phyloP scores from a whole-genome alignment of 1,140 invertebrate genomes.

The Teleogryllus occipitalis region DNA sequence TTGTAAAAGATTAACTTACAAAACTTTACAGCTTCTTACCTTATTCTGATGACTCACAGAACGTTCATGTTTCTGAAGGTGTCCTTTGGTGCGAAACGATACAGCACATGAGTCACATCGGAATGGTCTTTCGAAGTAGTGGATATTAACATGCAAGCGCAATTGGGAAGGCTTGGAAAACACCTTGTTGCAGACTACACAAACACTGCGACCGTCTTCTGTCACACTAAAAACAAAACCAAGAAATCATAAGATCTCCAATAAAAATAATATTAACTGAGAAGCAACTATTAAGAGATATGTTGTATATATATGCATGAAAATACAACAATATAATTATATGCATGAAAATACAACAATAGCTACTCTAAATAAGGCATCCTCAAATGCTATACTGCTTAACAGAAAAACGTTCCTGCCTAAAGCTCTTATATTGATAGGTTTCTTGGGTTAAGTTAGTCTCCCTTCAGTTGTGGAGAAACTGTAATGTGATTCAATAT shows the following conservation, averaged over 20 bases:
- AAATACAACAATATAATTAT: background rate
- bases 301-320: no score
- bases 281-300: background rate
- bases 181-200: conserved; percentile 81
- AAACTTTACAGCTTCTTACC: conserved; percentile 39
- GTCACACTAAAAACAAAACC: conserved; percentile 38
- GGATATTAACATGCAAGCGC: conserved; percentile 87
- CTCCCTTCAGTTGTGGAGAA: no score
- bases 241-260: background rate
- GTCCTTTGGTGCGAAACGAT: conserved; percentile 83
- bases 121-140: conserved; percentile 89
- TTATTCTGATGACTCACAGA: conserved; percentile 87
- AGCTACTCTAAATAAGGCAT: background rate
- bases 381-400: background rate
- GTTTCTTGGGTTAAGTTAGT: no score
- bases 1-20: no score
- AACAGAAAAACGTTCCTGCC: background rate
- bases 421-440: background rate
- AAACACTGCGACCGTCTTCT: conserved; percentile 74
- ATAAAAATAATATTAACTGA: background rate
- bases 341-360: background rate
- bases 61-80: conserved; percentile 84
- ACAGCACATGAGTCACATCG: conserved; percentile 85
- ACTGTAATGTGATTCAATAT: no score
- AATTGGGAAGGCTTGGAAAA: conserved; percentile 86